A percentile compares a stretch with the other conserved stretches of the same genome.
Evolutionary conservation across 2,797 vertebrate genomes (phyloP).

Genomic region (Mallotus villosus): DNA sequence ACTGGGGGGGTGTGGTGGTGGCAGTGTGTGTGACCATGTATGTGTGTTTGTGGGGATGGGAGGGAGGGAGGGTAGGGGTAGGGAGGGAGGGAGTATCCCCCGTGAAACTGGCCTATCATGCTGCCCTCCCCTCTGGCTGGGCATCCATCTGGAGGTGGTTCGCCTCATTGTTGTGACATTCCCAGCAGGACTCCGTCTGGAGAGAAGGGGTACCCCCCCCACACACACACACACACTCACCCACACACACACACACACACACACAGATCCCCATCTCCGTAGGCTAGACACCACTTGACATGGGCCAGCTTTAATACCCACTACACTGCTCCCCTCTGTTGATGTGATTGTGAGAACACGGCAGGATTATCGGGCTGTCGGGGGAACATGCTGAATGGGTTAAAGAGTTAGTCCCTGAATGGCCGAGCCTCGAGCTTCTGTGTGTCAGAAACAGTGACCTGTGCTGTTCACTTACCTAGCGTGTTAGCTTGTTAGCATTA

Average conservation of each 20-base stretch:
- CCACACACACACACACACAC: constrained; percentile 11
- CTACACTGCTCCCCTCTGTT: too few species aligned
- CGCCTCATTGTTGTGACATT: constrained; percentile 48
- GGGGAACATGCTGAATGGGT: too few species aligned
- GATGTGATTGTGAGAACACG: too few species aligned
- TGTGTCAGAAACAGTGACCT: not conserved
- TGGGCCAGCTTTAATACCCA: not conserved
- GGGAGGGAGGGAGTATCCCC: not conserved
- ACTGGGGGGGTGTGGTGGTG: not conserved
- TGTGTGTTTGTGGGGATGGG: not conserved
- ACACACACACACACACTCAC: constrained; percentile 16
- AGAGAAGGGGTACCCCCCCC: constrained; percentile 15
- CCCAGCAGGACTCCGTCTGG: constrained; percentile 47
- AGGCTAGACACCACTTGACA: too few species aligned
- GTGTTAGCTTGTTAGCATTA: not conserved
- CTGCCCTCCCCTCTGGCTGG: not conserved
- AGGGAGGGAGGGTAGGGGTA: too few species aligned
- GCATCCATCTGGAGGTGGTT: constrained; percentile 39
- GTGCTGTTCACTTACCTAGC: not conserved
- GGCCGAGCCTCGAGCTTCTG: not conserved
- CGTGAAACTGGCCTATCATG: not conserved
- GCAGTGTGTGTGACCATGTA: not conserved
- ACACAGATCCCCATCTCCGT: not conserved
- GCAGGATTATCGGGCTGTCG: not conserved
- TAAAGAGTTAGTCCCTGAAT: not conserved